These are phyloP conservation scores for Macropis europaea DNA, from an alignment of 2,888 invertebrate genomes.

Conservation along the genomic window DNA sequence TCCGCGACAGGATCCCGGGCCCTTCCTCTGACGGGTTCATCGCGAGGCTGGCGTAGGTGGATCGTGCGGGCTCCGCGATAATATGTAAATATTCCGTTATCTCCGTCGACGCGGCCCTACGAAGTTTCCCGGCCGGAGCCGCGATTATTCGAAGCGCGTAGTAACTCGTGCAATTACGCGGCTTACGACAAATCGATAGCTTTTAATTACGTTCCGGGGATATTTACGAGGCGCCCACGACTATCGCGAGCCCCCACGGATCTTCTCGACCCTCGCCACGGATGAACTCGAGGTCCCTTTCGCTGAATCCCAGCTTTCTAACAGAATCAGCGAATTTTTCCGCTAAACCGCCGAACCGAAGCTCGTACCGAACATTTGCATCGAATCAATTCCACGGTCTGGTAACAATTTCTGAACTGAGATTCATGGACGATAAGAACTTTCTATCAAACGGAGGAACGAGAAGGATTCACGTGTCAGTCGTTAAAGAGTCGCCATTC, in stretches of 20 bases:
- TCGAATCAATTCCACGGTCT: too few species aligned
- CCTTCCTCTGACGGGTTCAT: slow-evolving; percentile 53
- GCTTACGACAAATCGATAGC: slow-evolving; percentile 78
- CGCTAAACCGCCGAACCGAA: too few species aligned
- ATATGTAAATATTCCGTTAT: slow-evolving; percentile 80
- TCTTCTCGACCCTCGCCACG: slow-evolving; percentile 12
- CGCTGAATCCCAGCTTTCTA: background rate
- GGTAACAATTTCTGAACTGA: too few species aligned
- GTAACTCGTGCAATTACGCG: slow-evolving; percentile 78
- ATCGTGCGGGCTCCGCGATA: slow-evolving; percentile 70
- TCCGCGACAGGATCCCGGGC: slow-evolving; percentile 21
- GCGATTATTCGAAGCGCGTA: slow-evolving; percentile 77
- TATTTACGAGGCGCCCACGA: slow-evolving; percentile 66
- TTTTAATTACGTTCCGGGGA: slow-evolving; percentile 75
- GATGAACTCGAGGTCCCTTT: slow-evolving; percentile 12
- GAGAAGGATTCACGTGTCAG: too few species aligned
- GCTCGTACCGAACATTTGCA: too few species aligned
- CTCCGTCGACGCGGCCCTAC: slow-evolving; percentile 63
- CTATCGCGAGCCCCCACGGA: slow-evolving; percentile 11
- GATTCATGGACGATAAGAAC: too few species aligned
- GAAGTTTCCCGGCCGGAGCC: slow-evolving; percentile 56
- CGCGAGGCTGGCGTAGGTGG: slow-evolving; percentile 57
- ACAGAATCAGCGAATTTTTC: slow-evolving; percentile 28
- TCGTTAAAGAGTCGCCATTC: too few species aligned
- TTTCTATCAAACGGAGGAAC: too few species aligned